phyloP scores from a whole-genome alignment of 2,113 vertebrate species.

The Equus przewalskii region DNA sequence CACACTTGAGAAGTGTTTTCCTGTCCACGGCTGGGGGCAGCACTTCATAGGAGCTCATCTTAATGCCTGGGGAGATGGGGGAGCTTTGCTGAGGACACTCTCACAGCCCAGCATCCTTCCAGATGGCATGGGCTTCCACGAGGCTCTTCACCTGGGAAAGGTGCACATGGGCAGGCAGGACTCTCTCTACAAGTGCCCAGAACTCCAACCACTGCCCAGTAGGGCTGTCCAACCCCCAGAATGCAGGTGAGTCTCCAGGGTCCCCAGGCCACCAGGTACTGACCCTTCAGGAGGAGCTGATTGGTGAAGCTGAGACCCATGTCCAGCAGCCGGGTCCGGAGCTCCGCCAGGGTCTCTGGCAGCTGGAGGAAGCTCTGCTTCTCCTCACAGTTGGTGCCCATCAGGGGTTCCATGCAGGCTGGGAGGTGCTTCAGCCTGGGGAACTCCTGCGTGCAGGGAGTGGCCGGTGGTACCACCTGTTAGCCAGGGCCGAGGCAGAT shows the following conservation, averaged over 20 bases:
- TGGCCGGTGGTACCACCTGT: not conserved
- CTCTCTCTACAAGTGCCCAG: not conserved
- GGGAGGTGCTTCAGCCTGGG: conserved; percentile 58
- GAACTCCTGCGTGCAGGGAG: conserved; percentile 45
- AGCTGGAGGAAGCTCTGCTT: conserved; percentile 62
- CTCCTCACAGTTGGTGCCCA: conserved; percentile 51
- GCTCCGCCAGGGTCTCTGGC: conserved; percentile 22
- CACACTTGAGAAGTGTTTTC: conserved; percentile 78
- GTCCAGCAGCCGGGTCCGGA: conserved; percentile 51
- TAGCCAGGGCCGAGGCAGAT: not conserved
- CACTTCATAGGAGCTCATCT: conserved; percentile 39
- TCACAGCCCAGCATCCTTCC: not conserved
- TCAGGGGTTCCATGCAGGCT: not conserved
- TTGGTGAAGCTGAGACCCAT: conserved; percentile 61
- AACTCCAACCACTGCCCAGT: not conserved
- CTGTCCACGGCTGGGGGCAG: conserved; percentile 46
- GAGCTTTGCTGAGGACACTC: conserved; percentile 4
- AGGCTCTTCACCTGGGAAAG: not conserved
- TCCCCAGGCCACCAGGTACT: conserved; percentile 1
- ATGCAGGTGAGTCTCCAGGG: not conserved
- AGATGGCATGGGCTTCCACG: not conserved
- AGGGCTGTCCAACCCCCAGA: not conserved
- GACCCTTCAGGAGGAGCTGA: conserved; percentile 75
- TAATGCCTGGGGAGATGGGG: conserved; percentile 71
- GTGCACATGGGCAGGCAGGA: not conserved